Percentiles rank a stretch among this genome's conserved stretches.
Conservation (phyloP, 2,888 invertebrate species). For the Sphaerophoria taeniata region DNA sequence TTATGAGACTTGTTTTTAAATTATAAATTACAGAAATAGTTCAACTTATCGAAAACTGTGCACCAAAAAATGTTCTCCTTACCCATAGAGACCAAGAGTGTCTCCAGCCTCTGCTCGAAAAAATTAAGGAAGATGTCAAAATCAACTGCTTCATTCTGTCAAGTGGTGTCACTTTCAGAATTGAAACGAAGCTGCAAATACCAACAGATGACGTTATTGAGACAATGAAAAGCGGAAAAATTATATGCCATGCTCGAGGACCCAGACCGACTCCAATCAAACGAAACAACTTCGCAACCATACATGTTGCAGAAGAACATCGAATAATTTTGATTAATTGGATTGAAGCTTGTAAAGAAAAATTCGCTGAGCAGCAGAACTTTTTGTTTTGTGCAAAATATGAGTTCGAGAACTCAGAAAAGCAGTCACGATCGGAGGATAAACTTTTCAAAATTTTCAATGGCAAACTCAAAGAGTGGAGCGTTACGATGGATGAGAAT, state of each 20-base stretch:
- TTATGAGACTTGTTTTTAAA: not conserved
- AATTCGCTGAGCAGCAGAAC: conserved; percentile 83
- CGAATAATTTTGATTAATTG: conserved; percentile 93
- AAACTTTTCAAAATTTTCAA: conserved; percentile 90
- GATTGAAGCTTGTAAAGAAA: conserved; percentile 93
- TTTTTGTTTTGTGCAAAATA: conserved; percentile 85
- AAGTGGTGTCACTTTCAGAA: conserved; percentile 97
- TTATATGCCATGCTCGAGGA: conserved; percentile 87
- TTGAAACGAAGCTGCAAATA: conserved; percentile 93
- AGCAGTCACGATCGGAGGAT: conserved; percentile 90
- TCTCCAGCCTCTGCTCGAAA: conserved; percentile 98
- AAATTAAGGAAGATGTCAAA: conserved; percentile 96
- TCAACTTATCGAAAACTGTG: conserved; percentile 98
- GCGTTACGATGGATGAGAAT: conserved; percentile 90
- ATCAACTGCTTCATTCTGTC: conserved; percentile 97
- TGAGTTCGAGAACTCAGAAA: conserved; percentile 90
- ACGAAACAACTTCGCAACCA: conserved; percentile 91
- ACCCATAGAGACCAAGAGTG: conserved; percentile 99
- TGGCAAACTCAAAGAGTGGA: conserved; percentile 91
- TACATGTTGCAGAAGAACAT: conserved; percentile 94
- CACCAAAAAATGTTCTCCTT: conserved; percentile 97
- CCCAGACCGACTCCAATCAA: conserved; percentile 91
- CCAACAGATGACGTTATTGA: conserved; percentile 94
- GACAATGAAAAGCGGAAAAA: conserved; percentile 91
- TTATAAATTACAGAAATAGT: conserved; percentile 85